Conservation (phyloP, 2,113 vertebrate genomes). For the Marmota flaviventris region DNA sequence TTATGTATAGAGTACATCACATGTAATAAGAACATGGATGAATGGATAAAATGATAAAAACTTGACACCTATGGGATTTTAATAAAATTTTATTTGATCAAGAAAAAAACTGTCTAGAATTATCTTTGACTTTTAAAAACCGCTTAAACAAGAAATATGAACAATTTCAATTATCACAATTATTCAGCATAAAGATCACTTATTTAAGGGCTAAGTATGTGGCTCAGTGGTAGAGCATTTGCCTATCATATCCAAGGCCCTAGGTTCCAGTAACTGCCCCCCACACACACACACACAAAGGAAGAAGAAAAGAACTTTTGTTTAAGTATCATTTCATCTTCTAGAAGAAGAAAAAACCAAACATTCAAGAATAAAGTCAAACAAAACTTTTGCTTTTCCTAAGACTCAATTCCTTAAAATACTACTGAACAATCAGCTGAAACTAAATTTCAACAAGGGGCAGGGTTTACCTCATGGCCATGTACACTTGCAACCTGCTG, state of each 20-base stretch:
- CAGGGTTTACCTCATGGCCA: conserved; percentile 65
- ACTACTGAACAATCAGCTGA: background rate
- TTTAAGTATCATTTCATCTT: background rate
- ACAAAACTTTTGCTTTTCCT: background rate
- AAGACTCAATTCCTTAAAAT: conserved; percentile 48
- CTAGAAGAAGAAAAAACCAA: too few relatives aligned
- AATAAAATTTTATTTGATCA: conserved; percentile 61
- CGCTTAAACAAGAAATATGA: background rate
- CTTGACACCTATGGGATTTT: background rate
- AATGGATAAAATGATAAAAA: conserved; percentile 54
- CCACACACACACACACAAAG: background rate
- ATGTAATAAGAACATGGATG: background rate
- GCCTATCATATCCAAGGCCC: too few relatives aligned
- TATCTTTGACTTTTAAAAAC: conserved; percentile 46
- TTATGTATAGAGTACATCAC: background rate
- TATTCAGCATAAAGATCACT: background rate
- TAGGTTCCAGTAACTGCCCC: background rate
- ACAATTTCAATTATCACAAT: background rate
- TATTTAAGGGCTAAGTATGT: background rate
- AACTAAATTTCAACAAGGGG: conserved; percentile 47
- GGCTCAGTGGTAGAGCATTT: background rate
- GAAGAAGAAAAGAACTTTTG: background rate
- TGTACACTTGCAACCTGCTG: conserved; percentile 43
- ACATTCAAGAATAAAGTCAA: conserved; percentile 21
- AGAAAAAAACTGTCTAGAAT: conserved; percentile 17